Evolutionary conservation across 2,888 invertebrate genomes (phyloP).

Genomic region (Trissonchulus latispiculum): DNA sequence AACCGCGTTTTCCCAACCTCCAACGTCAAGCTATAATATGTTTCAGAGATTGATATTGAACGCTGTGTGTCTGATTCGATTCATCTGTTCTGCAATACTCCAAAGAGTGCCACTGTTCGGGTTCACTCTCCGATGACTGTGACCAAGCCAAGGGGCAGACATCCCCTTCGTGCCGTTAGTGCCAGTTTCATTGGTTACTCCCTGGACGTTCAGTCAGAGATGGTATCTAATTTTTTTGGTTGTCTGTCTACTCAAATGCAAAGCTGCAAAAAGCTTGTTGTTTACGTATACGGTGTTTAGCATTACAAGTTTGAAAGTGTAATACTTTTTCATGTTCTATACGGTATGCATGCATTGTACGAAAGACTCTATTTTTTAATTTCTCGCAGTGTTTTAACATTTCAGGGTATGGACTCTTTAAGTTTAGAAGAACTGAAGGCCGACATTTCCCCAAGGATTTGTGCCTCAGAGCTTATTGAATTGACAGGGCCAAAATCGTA

Average conservation of each 20-base stretch:
- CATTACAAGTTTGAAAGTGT: no score
- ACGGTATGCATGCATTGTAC: no score
- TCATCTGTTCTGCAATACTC: constrained; percentile 70
- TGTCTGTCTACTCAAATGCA: no score
- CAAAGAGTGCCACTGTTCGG: constrained; percentile 73
- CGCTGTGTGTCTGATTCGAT: constrained; percentile 78
- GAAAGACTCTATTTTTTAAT: no score
- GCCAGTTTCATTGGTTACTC: constrained; percentile 14
- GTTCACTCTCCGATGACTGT: constrained; percentile 51
- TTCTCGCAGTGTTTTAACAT: no score
- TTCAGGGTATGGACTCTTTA: constrained; percentile 54
- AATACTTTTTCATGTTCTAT: no score
- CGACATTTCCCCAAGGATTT: constrained; percentile 71
- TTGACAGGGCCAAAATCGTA: not conserved
- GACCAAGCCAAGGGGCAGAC: not conserved
- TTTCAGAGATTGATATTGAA: constrained; percentile 76
- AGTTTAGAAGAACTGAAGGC: constrained; percentile 59
- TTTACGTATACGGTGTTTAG: no score
- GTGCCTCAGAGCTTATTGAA: constrained; percentile 65
- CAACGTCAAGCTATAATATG: no score
- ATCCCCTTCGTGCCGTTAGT: not conserved
- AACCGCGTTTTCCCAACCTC: no score
- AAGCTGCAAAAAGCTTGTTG: no score
- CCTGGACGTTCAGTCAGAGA: not conserved
- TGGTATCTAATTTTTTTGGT: no score